Evolutionary conservation across 2,113 vertebrate genomes (phyloP), one percentile per base, ranked within the genome.

Genomic region (Podarcis raffonei): DNA sequence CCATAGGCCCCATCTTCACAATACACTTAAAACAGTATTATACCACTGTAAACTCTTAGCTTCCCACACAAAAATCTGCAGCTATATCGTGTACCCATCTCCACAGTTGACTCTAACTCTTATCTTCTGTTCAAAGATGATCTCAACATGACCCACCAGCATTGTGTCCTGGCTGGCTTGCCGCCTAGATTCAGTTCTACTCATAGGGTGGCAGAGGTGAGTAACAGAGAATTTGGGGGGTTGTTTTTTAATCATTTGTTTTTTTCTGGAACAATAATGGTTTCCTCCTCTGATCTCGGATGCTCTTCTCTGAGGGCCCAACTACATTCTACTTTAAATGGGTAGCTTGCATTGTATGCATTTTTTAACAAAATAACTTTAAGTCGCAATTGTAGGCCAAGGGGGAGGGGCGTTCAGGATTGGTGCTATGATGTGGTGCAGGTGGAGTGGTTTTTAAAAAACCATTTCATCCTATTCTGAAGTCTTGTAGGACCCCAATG

Each of bases 171-270:
- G 83, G 98, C 98, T 86, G 98, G 98, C 83, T 97, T 97, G n/a
- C 94, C 95, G 1, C 97, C 98, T 90, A 98, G 98, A 18, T 99
- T 99, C 96, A 99, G 98, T 96, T 99, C 98, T 18, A 99, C 99
- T 15, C 99, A 99, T 95, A 97, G 99, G 96, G 98, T 99, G 85
- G 98, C 98, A 66, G 98, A 99, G 97, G 99, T 99, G 96, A 98
- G 98, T 95, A 92, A 76, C 88, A 90, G 90, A 93, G 90, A 3
- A 8, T 7, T 8, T 85, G 0, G 76, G 78, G 74, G 0, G 0
- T 74, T 53, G 48, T 11, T 48, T 68, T 39, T 69, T 83, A n/a
- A n/a, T n/a, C n/a, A n/a, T 0, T 74, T 53, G 48, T 11, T 48
- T 68, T 39, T 69, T 83, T 1, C 3, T 4, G 3, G 76, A 66